Evolutionary conservation across 2,888 invertebrate species (phyloP).

Genomic region (Cremastinae sp.): DNA sequence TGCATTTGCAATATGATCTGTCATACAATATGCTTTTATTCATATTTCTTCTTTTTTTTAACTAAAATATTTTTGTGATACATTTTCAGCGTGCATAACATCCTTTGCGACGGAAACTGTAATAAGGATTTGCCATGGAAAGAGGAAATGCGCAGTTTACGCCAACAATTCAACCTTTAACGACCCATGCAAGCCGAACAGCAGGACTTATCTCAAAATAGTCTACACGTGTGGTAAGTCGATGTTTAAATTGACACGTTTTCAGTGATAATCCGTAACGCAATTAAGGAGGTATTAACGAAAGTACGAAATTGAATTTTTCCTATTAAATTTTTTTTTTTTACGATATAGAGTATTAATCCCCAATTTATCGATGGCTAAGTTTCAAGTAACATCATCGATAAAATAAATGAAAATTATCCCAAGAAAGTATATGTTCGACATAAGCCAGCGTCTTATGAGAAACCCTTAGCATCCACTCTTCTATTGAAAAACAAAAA

Average conservation of each 20-base stretch:
- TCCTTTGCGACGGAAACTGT: conserved; percentile 95
- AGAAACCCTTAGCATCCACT: no score
- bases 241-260: conserved; percentile 17
- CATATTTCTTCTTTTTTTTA: conserved; percentile 45
- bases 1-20: not conserved
- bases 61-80: no score
- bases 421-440: no score
- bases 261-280: not conserved
- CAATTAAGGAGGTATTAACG: no score
- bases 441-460: no score
- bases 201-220: conserved; percentile 92
- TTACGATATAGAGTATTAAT: no score
- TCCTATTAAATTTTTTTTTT: no score
- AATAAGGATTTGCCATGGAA: conserved; percentile 92
- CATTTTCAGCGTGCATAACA: conserved; percentile 91
- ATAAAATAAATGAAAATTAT: no score
- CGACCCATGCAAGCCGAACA: conserved; percentile 89
- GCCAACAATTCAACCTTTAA: conserved; percentile 92
- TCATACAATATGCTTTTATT: conserved; percentile 48
- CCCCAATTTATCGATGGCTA: no score
- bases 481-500: no score
- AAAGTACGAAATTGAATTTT: no score
- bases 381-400: no score
- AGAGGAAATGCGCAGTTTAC: conserved; percentile 88
- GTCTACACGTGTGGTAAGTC: conserved; percentile 93